Evolutionary conservation across 2,797 vertebrate species (phyloP), one percentile per base, ranked within the genome.

Genomic region (Etheostoma nigrum): DNA sequence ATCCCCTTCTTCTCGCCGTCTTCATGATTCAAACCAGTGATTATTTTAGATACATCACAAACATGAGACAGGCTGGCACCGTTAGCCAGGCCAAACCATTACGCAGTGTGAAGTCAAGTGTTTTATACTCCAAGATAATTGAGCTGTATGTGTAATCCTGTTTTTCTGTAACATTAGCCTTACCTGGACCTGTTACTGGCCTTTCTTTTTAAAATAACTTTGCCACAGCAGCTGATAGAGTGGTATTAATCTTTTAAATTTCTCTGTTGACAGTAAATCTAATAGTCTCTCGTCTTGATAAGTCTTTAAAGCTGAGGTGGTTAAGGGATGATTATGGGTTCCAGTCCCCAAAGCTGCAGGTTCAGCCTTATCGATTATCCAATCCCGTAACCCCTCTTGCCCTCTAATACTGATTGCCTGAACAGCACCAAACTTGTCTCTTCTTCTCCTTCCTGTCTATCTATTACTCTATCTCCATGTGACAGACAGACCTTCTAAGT

Each of bases 321-420:
- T 62, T 36, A 2, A 52, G 49, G 72, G 78, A 78, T 83, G 79
- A 79, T 83, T 86, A 61, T 69, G 75, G 74, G 81, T 76, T 87
- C 72, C 74, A 72, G 66, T 86, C 73, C 76, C 67, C 45, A 58
- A 67, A 71, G 79, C 72, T 70, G 55, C 47, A 59, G 68, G 65
- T 84, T 79, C 72, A 84, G 69, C 27, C 5, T 52, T 83, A 90
- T 92, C 72, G 87, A 91, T 92, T 83, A 73, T 71, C 60, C 75
- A 52, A 54, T 73, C 60, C 60, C 13, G 8, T 73, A 74, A 86
- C 78, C 83, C 64, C 66, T 18, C 70, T 40, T 57, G 67, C 52
- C 68, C 84, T 69, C 71, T 8, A 75, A 76, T 55, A 72, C 72
- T 42, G 75, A 86, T 83, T 79, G 78, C 81, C 67, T 77, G 36